Evolutionary conservation across 2,888 invertebrate genomes (phyloP).

Genomic region (Stenchaetothrips biformis): DNA sequence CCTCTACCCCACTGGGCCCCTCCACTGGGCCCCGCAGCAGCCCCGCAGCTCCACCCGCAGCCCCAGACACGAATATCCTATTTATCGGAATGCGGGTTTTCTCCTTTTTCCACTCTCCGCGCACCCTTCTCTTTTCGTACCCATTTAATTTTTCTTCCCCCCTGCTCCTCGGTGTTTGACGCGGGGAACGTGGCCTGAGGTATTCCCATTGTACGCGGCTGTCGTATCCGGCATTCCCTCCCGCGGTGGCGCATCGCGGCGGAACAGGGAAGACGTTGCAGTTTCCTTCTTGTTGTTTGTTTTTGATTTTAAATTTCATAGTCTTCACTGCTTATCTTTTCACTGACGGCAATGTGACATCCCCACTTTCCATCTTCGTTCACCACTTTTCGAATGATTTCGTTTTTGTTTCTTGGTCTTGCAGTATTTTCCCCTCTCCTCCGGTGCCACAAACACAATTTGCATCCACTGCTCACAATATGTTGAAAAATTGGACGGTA

Average conservation of each 20-base stretch:
- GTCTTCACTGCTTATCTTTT: not conserved
- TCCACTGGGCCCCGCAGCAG: not conserved
- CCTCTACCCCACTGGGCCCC: not conserved
- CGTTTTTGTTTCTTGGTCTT: not conserved
- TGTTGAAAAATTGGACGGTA: no score
- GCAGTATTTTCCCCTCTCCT: no score
- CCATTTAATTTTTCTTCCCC: slow-evolving; percentile 5
- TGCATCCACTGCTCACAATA: no score
- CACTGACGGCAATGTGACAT: no score
- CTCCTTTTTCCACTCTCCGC: not conserved
- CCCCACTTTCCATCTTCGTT: no score
- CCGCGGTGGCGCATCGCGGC: not conserved
- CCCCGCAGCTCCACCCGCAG: not conserved
- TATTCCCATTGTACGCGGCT: not conserved
- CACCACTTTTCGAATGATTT: not conserved
- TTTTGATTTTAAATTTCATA: not conserved
- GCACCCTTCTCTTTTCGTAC: not conserved
- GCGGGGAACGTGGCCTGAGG: not conserved
- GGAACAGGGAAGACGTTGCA: no score
- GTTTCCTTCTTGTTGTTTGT: not conserved
- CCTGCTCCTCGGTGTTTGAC: not conserved
- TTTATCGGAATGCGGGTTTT: slow-evolving; percentile 23
- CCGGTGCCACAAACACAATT: no score
- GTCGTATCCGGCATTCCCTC: not conserved
- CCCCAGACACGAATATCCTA: slow-evolving; percentile 24